phyloP scores from a whole-genome alignment of 2,113 vertebrate species.

The Rhadina sibilatrix region DNA sequence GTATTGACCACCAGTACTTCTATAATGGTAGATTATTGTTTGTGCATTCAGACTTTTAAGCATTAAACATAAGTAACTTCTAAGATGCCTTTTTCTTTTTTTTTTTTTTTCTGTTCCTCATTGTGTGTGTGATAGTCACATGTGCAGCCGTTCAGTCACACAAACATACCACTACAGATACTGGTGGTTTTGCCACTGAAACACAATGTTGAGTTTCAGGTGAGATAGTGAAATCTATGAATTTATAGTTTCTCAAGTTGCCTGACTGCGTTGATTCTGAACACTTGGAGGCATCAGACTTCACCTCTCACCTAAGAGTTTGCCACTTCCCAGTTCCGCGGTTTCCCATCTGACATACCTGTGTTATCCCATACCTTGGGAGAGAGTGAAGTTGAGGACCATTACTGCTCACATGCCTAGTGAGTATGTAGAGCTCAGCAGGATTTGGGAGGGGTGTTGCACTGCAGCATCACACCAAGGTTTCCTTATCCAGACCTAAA shows the following conservation, averaged over 20 bases:
- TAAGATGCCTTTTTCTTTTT: constrained; percentile 61
- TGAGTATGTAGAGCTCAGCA: neutral
- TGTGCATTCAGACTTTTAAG: constrained; percentile 87
- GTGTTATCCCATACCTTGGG: neutral
- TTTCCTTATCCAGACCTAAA: neutral
- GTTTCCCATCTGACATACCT: neutral
- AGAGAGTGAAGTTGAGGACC: neutral
- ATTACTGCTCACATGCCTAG: neutral
- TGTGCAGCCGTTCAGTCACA: neutral
- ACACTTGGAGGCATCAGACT: neutral
- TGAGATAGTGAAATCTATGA: neutral
- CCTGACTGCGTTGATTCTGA: neutral
- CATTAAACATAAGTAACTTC: constrained; percentile 87
- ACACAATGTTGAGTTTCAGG: neutral
- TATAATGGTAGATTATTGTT: constrained; percentile 84
- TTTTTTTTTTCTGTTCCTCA: rapidly evolving
- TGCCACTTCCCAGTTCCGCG: rapidly evolving
- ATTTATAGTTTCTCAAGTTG: neutral
- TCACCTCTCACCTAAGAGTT: rapidly evolving
- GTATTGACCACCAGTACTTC: constrained; percentile 84
- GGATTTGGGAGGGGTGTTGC: neutral
- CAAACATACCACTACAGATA: neutral
- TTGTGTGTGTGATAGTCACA: neutral
- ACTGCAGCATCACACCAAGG: rapidly evolving
- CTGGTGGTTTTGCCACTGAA: neutral